Evolutionary conservation across 2,797 vertebrate genomes (phyloP).

Genomic region (Phrynocephalus forsythii): DNA sequence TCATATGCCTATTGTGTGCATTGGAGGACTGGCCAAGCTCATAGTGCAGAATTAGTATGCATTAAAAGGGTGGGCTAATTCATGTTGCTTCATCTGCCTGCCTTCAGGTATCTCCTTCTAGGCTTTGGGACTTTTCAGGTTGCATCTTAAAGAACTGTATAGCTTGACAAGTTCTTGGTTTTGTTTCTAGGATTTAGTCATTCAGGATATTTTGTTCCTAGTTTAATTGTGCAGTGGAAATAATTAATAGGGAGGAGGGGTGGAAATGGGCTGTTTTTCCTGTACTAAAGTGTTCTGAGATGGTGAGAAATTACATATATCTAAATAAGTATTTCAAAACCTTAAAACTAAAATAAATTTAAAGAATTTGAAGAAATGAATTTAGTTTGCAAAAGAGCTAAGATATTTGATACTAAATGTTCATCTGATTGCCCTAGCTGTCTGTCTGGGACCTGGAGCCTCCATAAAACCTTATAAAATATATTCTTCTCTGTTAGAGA

Average conservation of each 20-base stretch:
- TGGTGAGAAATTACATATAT: not conserved
- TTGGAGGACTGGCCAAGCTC: not conserved
- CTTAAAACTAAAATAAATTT: not conserved
- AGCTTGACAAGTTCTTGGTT: not conserved
- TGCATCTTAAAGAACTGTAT: not conserved
- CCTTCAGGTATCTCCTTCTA: not conserved
- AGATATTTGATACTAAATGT: not conserved
- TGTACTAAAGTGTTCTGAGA: not conserved
- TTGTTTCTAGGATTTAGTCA: not conserved
- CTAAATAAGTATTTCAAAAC: not conserved
- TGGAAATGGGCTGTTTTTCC: not conserved
- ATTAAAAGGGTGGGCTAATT: not conserved
- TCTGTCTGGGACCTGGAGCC: not conserved
- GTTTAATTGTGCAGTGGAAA: not conserved
- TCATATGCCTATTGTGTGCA: not conserved
- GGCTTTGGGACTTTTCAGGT: not conserved
- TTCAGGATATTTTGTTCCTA: not conserved
- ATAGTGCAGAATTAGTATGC: not conserved
- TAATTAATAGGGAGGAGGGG: not conserved
- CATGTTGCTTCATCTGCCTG: not conserved
- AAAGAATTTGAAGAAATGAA: not conserved
- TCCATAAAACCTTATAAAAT: not conserved
- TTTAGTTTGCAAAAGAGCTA: not conserved
- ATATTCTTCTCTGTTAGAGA: not conserved
- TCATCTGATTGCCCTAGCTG: not conserved